These are phyloP conservation scores for Nemotelus pantherinus DNA, from an alignment of 2,888 invertebrate genomes.

Conservation along the genomic window DNA sequence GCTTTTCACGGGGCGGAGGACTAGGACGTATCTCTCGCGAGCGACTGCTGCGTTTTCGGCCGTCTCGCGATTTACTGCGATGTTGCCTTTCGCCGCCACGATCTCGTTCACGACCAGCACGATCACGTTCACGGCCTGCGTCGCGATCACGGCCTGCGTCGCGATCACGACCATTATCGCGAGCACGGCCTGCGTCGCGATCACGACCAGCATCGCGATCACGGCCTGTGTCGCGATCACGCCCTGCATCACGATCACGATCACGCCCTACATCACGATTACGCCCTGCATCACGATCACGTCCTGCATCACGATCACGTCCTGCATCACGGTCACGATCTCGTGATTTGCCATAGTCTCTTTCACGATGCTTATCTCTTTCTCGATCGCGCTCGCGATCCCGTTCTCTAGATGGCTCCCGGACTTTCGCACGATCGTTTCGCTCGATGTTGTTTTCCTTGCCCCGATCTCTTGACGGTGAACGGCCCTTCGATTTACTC, in stretches of 20 bases:
- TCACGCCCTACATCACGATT: constrained; percentile 58
- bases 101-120: constrained; percentile 49
- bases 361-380: constrained; percentile 53
- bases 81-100: constrained; percentile 52
- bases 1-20: constrained; percentile 52
- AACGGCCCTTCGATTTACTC: constrained; percentile 56
- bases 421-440: constrained; percentile 58
- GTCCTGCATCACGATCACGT: constrained; percentile 41
- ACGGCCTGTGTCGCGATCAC: constrained; percentile 49
- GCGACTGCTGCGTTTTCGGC: constrained; percentile 52
- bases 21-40: constrained; percentile 57
- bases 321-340: constrained; percentile 57
- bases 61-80: constrained; percentile 55
- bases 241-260: constrained; percentile 5
- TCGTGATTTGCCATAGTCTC: constrained; percentile 57
- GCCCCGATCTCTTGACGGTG: constrained; percentile 61
- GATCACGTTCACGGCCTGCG: constrained; percentile 44
- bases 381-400: constrained; percentile 41
- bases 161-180: constrained; percentile 52
- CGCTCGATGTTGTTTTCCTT: constrained; percentile 60
- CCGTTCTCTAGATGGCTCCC: constrained; percentile 18
- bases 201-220: constrained; percentile 57
- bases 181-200: not conserved
- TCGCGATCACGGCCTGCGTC: constrained; percentile 58
- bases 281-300: constrained; percentile 56